Conservation (phyloP, 2,888 invertebrate genomes). For the Spisula solida region DNA sequence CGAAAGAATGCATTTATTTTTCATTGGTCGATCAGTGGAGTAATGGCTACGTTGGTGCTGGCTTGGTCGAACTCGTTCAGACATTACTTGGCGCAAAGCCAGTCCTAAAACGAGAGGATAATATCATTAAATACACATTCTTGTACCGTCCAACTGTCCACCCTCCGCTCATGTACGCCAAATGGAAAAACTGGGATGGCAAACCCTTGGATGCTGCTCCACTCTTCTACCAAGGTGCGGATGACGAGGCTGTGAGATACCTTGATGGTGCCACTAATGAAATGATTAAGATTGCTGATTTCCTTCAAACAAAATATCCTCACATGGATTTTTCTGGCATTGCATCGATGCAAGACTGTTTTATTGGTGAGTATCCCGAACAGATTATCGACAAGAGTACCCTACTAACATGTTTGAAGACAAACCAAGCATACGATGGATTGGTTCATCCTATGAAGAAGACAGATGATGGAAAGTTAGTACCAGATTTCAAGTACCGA, state of each 20-base stretch:
- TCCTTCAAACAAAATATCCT: constrained; percentile 58
- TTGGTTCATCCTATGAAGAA: constrained; percentile 66
- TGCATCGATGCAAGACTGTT: constrained; percentile 60
- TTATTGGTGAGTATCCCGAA: constrained; percentile 56
- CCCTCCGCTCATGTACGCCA: constrained; percentile 68
- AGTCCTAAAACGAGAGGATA: constrained; percentile 54
- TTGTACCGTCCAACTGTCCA: constrained; percentile 63
- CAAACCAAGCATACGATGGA: constrained; percentile 69
- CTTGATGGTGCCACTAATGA: constrained; percentile 63
- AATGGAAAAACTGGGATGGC: constrained; percentile 71
- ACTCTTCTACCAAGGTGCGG: constrained; percentile 71
- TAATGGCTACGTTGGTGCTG: neutral
- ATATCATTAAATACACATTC: constrained; percentile 64
- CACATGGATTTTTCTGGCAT: constrained; percentile 54
- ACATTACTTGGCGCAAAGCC: constrained; percentile 62
- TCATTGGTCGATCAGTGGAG: constrained; percentile 49
- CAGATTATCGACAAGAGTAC: constrained; percentile 64
- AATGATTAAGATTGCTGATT: constrained; percentile 50
- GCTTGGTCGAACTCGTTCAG: neutral
- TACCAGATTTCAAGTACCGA: constrained; percentile 70
- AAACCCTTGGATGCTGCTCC: constrained; percentile 65
- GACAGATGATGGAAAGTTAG: constrained; percentile 58
- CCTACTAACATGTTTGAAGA: constrained; percentile 59
- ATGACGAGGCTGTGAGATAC: constrained; percentile 59
- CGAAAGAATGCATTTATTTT: constrained; percentile 62